Evolutionary conservation across 2,113 vertebrate species (phyloP).

Genomic region (Bungarus multicinctus): DNA sequence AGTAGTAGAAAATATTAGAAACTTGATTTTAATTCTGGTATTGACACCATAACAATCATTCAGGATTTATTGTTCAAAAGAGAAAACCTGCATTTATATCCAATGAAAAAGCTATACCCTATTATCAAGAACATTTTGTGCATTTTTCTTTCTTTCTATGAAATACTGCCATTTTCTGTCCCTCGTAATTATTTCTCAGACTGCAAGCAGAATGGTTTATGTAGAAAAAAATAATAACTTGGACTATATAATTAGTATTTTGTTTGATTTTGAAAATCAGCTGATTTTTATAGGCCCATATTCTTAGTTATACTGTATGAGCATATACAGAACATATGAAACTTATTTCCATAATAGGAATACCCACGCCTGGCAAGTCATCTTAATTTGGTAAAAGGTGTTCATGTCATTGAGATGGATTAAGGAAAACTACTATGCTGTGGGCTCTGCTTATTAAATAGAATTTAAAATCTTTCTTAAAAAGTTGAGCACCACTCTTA

Average conservation of each 20-base stretch:
- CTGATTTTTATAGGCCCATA: background rate
- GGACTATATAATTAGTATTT: background rate
- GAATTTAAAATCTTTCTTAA: background rate
- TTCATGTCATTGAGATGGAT: background rate
- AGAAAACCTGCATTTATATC: background rate
- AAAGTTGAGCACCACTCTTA: background rate
- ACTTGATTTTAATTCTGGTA: constrained; percentile 14
- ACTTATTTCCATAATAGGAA: background rate
- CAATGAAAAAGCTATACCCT: background rate
- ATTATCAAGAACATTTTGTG: background rate
- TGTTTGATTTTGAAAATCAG: background rate
- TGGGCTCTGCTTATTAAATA: background rate
- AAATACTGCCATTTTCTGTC: background rate
- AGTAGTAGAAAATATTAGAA: constrained; percentile 8
- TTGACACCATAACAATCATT: background rate
- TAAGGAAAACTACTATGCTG: background rate
- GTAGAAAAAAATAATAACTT: background rate
- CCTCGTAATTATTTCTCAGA: background rate
- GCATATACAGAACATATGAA: background rate
- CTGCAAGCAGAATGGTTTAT: background rate
- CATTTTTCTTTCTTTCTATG: background rate
- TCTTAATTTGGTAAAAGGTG: background rate
- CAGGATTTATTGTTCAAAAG: background rate
- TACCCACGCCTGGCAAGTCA: background rate
- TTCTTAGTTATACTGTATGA: background rate